Percentiles rank a stretch among this genome's conserved stretches.
These are phyloP conservation scores for Physeter macrocephalus DNA, from an alignment of 2,113 vertebrate genomes.

Conservation along the genomic window DNA sequence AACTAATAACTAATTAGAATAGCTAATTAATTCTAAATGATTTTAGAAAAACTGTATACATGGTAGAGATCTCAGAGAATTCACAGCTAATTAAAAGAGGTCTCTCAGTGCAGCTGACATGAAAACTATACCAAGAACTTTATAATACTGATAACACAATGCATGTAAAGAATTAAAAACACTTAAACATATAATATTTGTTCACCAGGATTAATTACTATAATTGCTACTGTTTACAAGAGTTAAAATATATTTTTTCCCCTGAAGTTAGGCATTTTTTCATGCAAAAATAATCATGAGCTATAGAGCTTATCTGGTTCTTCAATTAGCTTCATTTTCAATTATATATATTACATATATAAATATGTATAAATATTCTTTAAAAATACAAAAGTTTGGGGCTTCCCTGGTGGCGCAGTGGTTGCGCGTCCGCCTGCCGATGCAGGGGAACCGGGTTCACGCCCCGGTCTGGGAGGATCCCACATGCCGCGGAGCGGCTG, in stretches of 20 bases:
- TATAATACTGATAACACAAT: neutral
- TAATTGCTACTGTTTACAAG: neutral
- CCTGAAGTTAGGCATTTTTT: neutral
- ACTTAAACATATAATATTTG: neutral
- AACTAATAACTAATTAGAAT: neutral
- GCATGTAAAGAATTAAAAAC: neutral
- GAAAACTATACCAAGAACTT: neutral
- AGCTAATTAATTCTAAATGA: neutral
- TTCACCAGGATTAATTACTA: neutral
- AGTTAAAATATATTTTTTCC: neutral
- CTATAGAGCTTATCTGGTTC: neutral
- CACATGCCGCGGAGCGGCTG: too few relatives aligned
- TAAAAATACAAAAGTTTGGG: conserved; percentile 1
- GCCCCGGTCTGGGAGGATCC: too few relatives aligned
- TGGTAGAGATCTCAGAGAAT: neutral
- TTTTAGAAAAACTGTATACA: neutral
- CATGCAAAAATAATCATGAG: neutral
- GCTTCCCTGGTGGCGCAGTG: too few relatives aligned
- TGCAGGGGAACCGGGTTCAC: too few relatives aligned
- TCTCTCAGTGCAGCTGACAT: neutral
- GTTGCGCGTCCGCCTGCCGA: too few relatives aligned
- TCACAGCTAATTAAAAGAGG: neutral
- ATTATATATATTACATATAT: neutral
- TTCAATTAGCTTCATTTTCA: neutral
- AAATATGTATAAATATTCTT: neutral